These are phyloP conservation scores for Muntiacus reevesi DNA, from an alignment of 2,113 vertebrate species.

Conservation along the genomic window DNA sequence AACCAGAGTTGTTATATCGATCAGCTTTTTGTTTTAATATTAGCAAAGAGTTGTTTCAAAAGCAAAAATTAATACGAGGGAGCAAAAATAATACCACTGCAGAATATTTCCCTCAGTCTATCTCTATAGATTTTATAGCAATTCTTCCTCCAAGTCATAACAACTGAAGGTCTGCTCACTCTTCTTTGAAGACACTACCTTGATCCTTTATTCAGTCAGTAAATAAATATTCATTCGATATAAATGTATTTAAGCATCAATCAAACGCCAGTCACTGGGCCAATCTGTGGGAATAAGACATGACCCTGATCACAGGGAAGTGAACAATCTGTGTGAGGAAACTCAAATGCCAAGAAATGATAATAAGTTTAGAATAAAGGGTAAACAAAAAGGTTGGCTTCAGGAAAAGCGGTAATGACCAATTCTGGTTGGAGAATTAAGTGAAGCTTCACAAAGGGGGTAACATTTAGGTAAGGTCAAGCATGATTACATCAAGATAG, in stretches of 20 bases:
- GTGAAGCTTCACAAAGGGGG: background rate
- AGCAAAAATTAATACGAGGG: background rate
- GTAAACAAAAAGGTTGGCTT: background rate
- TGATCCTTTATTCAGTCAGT: background rate
- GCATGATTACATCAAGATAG: background rate
- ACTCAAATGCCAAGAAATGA: conserved; percentile 13
- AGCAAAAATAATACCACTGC: background rate
- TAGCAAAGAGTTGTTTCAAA: conserved; percentile 59
- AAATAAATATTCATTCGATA: conserved; percentile 27
- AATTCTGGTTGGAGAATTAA: background rate
- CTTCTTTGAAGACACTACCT: background rate
- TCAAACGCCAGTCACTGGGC: background rate
- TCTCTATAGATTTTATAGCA: background rate
- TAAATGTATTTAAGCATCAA: conserved; percentile 11
- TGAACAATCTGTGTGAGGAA: background rate
- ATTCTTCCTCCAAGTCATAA: conserved; percentile 17
- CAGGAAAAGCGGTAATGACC: background rate
- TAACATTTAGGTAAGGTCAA: background rate
- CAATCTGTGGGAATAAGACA: background rate
- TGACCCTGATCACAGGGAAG: background rate
- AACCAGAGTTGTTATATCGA: conserved; percentile 78
- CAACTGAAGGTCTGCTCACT: background rate
- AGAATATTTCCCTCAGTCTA: background rate
- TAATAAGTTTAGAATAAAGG: background rate
- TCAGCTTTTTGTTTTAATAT: conserved; percentile 63